Conservation (phyloP, 2,888 invertebrate genomes). For the Melinaea marsaeus region DNA sequence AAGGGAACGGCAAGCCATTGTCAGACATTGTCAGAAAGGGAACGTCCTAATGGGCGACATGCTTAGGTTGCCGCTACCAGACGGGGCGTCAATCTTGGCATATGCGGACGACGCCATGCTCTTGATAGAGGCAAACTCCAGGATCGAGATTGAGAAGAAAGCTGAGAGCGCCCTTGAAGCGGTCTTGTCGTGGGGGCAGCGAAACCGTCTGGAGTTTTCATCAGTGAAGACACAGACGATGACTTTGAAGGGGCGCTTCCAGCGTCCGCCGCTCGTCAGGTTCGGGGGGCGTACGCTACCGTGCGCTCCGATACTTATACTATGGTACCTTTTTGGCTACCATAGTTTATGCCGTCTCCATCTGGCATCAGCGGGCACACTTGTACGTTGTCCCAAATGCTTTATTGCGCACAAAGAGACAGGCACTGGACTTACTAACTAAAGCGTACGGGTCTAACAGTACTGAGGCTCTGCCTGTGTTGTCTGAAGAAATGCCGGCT, state of each 20-base stretch:
- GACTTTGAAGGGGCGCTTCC: too few species aligned
- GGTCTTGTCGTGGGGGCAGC: too few species aligned
- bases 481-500: not conserved
- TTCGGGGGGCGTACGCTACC: conserved; percentile 31
- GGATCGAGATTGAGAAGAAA: too few species aligned
- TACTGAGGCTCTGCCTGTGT: not conserved
- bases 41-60: conserved; percentile 16
- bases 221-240: too few species aligned
- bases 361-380: conserved; percentile 17
- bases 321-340: conserved; percentile 30
- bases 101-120: not conserved
- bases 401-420: conserved; percentile 29
- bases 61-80: conserved; percentile 5
- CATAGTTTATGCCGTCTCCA: conserved; percentile 30
- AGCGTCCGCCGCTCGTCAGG: too few species aligned
- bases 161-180: too few species aligned
- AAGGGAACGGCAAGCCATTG: conserved; percentile 39
- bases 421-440: not conserved
- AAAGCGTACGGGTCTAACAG: conserved; percentile 3
- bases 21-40: conserved; percentile 14
- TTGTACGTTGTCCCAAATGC: conserved; percentile 23
- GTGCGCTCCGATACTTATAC: conserved; percentile 29
- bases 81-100: conserved; percentile 16
- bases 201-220: too few species aligned
- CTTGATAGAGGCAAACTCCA: too few species aligned